Evolutionary conservation across 2,888 invertebrate genomes (phyloP), one percentile per base, ranked within the genome.

Genomic region (Eupithecia inturbata): DNA sequence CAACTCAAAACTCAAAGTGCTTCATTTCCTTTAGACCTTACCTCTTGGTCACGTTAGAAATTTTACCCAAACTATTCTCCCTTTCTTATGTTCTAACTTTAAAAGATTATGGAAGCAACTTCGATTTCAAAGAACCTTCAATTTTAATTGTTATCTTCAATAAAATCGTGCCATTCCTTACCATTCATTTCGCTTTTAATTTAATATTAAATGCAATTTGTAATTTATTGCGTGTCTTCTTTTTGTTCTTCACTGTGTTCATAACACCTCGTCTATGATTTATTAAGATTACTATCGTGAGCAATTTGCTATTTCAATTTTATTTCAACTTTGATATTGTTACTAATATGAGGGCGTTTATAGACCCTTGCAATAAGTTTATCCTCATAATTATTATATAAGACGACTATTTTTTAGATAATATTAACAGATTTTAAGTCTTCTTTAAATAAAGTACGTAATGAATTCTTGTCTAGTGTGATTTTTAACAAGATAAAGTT

Each of bases 221-320:
- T 76, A 73, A 79, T 80, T 77, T 70, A 78, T 79, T 36, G 68
- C 70, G 53, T 70, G 39, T 57, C 62, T 77, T 68, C 68, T 75
- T 79, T 80, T 79, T 72, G 72, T 74, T 75, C 73, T 74, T 75
- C 72, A 67, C 71, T 67, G 68, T 70, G 72, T 81, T 80, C 78
- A 75, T 80, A 83, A 83, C 83, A 86, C 84, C 86, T 86, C 33
- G 60, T 85, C 84, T 84, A 74, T 89, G 90, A 92, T 93, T 94
- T 93, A 93, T 92, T 86, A 78, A 91, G 91, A 94, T 93, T 92
- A 90, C 92, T 90, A 92, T 93, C 93, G 92, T 92, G 92, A 87
- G 90, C 90, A 91, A 93, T 93, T 75, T 73, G 71, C 77, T 70
- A 70, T 76, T 68, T 78, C 73, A 76, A 77, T 77, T 78, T 78